Percentiles rank a stretch among this genome's conserved stretches.
Evolutionary conservation across 1,140 invertebrate genomes (phyloP).

Genomic region (Copidosoma floridanum): DNA sequence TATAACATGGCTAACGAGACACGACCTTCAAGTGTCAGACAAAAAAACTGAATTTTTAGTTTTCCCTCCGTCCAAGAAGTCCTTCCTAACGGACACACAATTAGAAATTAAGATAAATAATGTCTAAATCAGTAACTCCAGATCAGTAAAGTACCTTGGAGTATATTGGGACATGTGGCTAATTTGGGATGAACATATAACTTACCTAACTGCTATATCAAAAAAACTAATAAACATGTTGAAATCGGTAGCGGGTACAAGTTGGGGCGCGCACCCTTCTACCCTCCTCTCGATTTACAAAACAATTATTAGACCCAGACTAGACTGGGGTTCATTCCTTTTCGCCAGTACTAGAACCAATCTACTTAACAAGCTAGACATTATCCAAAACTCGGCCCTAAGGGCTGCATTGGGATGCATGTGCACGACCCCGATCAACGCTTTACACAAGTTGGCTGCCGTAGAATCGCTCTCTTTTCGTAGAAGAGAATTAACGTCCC

Average conservation of each 20-base stretch:
- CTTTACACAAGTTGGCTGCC: slow-evolving; percentile 5
- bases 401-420: slow-evolving; percentile 22
- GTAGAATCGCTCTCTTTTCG: slow-evolving; percentile 12
- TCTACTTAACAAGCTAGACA: slow-evolving; percentile 12
- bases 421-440: slow-evolving; percentile 24
- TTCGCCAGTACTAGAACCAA: background rate
- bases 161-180: too few species aligned
- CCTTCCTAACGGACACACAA: background rate
- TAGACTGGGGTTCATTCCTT: background rate
- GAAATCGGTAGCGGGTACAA: too few species aligned
- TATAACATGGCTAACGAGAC: too few species aligned
- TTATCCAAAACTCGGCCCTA: slow-evolving; percentile 20
- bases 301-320: too few species aligned
- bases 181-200: too few species aligned
- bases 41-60: slow-evolving; percentile 10
- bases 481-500: slow-evolving; percentile 14
- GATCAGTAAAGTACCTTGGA: too few species aligned
- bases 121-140: background rate
- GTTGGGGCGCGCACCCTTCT: slow-evolving; percentile 1
- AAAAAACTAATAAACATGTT: too few species aligned
- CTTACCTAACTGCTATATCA: too few species aligned
- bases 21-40: background rate
- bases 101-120: background rate
- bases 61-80: background rate
- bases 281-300: background rate